phyloP scores from a whole-genome alignment of 2,888 invertebrate species.

The Sphinx pinastri region DNA sequence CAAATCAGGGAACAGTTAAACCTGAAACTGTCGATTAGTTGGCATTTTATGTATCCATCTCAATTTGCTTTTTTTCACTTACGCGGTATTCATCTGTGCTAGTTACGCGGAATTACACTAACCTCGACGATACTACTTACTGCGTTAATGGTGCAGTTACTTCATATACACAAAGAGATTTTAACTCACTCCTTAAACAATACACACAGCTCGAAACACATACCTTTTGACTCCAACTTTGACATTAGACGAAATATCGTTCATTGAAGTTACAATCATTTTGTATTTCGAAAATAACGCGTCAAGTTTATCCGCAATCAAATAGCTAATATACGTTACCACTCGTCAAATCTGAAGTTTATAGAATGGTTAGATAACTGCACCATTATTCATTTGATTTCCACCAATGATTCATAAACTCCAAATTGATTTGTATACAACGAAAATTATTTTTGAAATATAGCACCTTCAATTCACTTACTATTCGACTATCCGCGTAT shows the following conservation, averaged over 20 bases:
- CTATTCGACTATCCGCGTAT: not conserved
- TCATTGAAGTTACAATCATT: too few relatives aligned
- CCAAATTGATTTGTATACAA: conserved; percentile 3
- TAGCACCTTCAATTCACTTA: not conserved
- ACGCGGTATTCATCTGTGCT: too few relatives aligned
- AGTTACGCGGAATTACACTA: too few relatives aligned
- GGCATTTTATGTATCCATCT: too few relatives aligned
- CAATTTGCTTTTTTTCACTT: too few relatives aligned
- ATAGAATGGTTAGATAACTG: not conserved
- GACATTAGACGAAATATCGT: too few relatives aligned
- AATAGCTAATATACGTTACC: not conserved
- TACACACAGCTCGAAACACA: too few relatives aligned
- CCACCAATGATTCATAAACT: not conserved
- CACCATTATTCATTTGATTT: not conserved
- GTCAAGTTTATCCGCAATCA: not conserved
- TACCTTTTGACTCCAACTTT: too few relatives aligned
- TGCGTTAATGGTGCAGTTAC: conserved; percentile 2
- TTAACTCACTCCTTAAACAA: not conserved
- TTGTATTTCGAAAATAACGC: too few relatives aligned
- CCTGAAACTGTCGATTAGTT: too few relatives aligned
- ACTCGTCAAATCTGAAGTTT: too few relatives aligned
- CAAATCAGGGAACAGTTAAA: too few relatives aligned
- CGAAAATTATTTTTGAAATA: conserved; percentile 17
- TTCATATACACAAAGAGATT: not conserved
- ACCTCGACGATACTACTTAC: not conserved